These are phyloP conservation scores for Cataglyphis rosenhaueri DNA, from an alignment of 2,888 invertebrate genomes.

Conservation along the genomic window DNA sequence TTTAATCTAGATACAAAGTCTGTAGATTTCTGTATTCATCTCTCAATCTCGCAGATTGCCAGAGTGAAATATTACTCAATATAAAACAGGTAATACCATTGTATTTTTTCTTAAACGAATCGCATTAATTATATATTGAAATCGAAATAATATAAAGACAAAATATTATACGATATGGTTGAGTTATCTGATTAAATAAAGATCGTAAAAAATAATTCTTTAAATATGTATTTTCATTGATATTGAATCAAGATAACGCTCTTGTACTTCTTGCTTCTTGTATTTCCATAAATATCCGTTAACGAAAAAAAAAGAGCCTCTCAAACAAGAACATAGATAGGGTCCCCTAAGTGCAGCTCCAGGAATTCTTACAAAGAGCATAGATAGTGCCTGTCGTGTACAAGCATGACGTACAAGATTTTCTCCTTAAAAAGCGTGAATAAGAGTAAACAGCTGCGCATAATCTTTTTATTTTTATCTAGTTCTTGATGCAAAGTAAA, in stretches of 20 bases:
- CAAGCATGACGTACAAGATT: background rate
- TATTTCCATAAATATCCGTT: constrained; percentile 34
- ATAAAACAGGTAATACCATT: background rate
- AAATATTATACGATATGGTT: background rate
- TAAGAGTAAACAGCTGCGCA: background rate
- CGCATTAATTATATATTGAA: background rate
- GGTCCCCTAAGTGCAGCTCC: constrained; percentile 29
- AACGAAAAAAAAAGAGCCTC: constrained; percentile 10
- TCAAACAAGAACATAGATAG: constrained; percentile 8
- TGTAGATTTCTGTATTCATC: background rate
- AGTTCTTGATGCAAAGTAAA: background rate
- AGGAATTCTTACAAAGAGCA: constrained; percentile 44
- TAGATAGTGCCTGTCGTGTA: constrained; percentile 12
- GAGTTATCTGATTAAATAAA: background rate
- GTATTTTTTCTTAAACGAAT: background rate
- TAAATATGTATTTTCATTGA: constrained; percentile 2
- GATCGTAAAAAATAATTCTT: background rate
- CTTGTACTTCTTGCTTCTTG: background rate
- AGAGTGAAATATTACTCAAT: background rate
- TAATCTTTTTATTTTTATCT: constrained; percentile 2
- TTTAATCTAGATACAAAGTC: no score
- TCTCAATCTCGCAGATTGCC: background rate
- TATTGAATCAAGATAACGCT: constrained; percentile 13
- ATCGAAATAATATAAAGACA: background rate
- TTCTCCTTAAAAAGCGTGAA: background rate